Conservation (phyloP, 2,888 invertebrate genomes). For the Cloeon dipterum region DNA sequence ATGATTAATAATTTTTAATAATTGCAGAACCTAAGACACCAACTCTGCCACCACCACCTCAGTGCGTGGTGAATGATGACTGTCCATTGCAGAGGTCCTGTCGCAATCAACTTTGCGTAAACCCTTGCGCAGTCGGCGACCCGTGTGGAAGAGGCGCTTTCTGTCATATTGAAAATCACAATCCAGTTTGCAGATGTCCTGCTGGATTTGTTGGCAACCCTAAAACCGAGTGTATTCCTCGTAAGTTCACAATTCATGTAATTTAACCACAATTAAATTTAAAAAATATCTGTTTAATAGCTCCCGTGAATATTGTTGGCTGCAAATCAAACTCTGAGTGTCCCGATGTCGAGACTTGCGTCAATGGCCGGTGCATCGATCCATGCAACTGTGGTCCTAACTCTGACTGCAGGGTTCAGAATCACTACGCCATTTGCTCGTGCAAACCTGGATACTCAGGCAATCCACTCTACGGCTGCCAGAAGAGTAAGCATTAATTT, state of each 20-base stretch:
- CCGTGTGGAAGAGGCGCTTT: slow-evolving; percentile 61
- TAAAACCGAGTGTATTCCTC: slow-evolving; percentile 45
- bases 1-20: slow-evolving; percentile 4
- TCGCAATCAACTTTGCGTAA: slow-evolving; percentile 48
- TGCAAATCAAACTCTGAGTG: slow-evolving; percentile 64
- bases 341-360: slow-evolving; percentile 56
- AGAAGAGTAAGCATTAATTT: slow-evolving; percentile 28
- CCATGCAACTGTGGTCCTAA: slow-evolving; percentile 71
- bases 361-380: slow-evolving; percentile 53
- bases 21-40: slow-evolving; percentile 21
- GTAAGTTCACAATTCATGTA: slow-evolving; percentile 29
- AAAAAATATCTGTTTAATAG: slow-evolving; percentile 15
- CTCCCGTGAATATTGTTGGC: slow-evolving; percentile 36
- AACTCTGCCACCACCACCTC: slow-evolving; percentile 22
- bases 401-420: slow-evolving; percentile 56
- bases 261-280: not conserved
- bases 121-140: slow-evolving; percentile 43
- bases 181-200: slow-evolving; percentile 60
- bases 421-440: slow-evolving; percentile 68
- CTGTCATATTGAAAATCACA: slow-evolving; percentile 55
- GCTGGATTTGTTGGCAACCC: slow-evolving; percentile 52
- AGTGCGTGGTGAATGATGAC: slow-evolving; percentile 57
- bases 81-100: slow-evolving; percentile 54
- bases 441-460: slow-evolving; percentile 66
- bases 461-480: slow-evolving; percentile 61